These are phyloP conservation scores for Andrena fulva DNA, from an alignment of 2,888 invertebrate genomes.

Conservation along the genomic window DNA sequence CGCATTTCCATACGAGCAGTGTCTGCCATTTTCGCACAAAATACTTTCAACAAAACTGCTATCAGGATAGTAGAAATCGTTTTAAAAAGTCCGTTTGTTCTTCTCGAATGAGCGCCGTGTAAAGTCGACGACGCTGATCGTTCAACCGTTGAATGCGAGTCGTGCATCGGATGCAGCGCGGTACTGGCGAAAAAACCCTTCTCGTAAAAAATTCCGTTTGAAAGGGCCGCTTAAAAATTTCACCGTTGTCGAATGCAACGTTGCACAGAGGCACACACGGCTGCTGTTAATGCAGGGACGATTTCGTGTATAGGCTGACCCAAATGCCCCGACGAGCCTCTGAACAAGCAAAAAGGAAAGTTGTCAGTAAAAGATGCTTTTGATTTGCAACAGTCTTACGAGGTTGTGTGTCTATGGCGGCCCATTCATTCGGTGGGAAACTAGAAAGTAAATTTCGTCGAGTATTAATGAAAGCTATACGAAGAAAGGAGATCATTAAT, in stretches of 20 bases:
- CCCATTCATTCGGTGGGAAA: neutral
- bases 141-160: conserved; percentile 24
- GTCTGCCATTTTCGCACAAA: too few species aligned
- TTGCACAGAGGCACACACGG: neutral
- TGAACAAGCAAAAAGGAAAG: neutral
- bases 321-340: neutral
- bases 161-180: conserved; percentile 4
- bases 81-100: conserved; percentile 25
- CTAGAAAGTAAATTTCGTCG: neutral
- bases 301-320: conserved; percentile 27
- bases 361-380: too few species aligned
- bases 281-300: conserved; percentile 33
- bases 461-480: too few species aligned
- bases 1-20: too few species aligned
- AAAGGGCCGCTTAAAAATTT: conserved; percentile 38
- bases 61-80: neutral
- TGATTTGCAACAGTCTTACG: too few species aligned
- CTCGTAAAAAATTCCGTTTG: neutral
- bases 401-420: too few species aligned
- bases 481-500: too few species aligned
- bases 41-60: neutral
- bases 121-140: conserved; percentile 35
- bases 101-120: neutral
- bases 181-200: conserved; percentile 4
- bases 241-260: conserved; percentile 1